Base-by-base conservation (phyloP, 2,888 invertebrate species). In the Diploptera punctata region DNA sequence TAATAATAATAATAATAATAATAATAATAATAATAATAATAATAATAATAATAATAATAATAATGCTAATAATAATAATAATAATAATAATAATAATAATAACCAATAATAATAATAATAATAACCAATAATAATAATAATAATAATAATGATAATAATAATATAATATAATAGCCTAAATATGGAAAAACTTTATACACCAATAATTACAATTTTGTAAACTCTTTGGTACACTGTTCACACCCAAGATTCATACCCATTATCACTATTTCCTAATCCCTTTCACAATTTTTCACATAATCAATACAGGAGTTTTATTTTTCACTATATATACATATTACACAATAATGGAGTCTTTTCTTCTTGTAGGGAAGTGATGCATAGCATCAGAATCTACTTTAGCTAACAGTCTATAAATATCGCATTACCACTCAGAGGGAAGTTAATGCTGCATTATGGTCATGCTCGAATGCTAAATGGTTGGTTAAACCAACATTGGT, bases 301-400 rank as follows among this genome's bases (percentile, higher is more conserved):
- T n/a, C 31, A n/a, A 29, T 57, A 57, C 57, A 57, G 57, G 57
- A 29, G n/a, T 57, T 57, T 57, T 29, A 29, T 57, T 57, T 29
- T 29, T n/a, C 57, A 57, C 29, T 29, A n/a, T 24, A 33, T 33
- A 54, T 54, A 54, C 26, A 54, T 54, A 54, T 54, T 54, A 54
- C 57, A 57, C 31, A 24, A 54, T 1, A 54, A n/a, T n/a, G n/a
- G n/a, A n/a, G 24, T 54, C 16, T 54, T 3, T 24, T 54, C 10
- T 54, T 24, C 24, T 57, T 29, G 7, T 29, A 29, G n/a, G 29
- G 31, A 13, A 57, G 29, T 10, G 31, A 57, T 29, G 57, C 57
- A 54, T 54, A 26, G 54, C 54, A 29, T 57, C 57, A 29, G 31
- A 57, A 21, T 57, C 31, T 57, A 57, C 29, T 3, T 29, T 9